phyloP scores from a whole-genome alignment of 2,797 vertebrate species.

The Podarcis siculus region DNA sequence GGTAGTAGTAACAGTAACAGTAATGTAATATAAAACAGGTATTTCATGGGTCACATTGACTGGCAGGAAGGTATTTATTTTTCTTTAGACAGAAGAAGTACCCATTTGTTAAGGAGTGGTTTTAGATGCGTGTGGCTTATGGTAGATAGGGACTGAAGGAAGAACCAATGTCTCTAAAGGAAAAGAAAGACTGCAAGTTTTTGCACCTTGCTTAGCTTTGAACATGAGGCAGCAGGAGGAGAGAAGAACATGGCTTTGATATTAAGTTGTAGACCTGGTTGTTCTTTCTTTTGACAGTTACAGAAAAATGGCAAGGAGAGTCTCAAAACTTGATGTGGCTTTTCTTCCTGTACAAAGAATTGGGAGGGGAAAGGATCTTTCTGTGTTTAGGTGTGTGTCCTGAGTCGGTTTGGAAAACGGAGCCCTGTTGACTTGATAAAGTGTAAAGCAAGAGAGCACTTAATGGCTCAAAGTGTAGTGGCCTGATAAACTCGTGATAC shows the following conservation, averaged over 20 bases:
- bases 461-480: not conserved
- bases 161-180: not conserved
- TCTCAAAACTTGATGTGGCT: not conserved
- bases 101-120: not conserved
- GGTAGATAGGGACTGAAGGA: not conserved
- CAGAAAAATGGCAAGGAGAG: not conserved
- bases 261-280: not conserved
- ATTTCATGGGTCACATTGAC: not conserved
- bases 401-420: not conserved
- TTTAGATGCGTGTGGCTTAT: not conserved
- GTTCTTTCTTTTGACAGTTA: not conserved
- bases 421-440: not conserved
- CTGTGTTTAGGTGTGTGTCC: not conserved
- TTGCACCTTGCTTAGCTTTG: not conserved
- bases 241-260: not conserved
- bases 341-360: slow-evolving; percentile 2
- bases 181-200: not conserved
- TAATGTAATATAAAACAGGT: not conserved
- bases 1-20: not conserved
- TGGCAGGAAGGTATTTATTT: not conserved
- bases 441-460: fast-evolving
- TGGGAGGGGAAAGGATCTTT: not conserved
- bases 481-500: not conserved
- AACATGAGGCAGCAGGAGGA: not conserved
- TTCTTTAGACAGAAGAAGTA: not conserved